A percentile compares a stretch with the other conserved stretches of the same genome.
phyloP scores from a whole-genome alignment of 2,113 vertebrate genomes.

The Trichomycterus rosablanca region DNA sequence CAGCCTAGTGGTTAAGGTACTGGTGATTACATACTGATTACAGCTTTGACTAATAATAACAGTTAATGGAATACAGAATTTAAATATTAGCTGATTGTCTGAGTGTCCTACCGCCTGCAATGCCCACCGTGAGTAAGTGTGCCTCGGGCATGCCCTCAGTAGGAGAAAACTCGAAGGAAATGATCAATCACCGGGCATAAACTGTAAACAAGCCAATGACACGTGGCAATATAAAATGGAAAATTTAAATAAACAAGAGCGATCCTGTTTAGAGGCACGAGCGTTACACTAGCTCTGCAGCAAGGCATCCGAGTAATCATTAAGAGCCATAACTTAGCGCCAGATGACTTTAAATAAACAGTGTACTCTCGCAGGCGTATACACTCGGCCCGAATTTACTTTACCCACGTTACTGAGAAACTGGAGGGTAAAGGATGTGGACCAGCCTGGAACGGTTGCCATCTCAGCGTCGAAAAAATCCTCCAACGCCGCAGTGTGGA shows the following conservation, averaged over 20 bases:
- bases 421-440: conserved; percentile 64
- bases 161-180: conserved; percentile 59
- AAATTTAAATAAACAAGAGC: conserved; percentile 77
- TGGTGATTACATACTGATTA: no score
- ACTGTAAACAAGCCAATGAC: conserved; percentile 75
- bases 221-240: conserved; percentile 77
- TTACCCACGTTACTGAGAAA: conserved; percentile 71
- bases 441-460: conserved; percentile 29
- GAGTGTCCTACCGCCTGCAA: no score
- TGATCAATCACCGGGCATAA: conserved; percentile 65
- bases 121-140: conserved; percentile 21
- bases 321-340: conserved; percentile 71
- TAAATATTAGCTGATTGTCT: no score
- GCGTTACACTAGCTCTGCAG: conserved; percentile 69
- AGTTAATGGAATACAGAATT: no score
- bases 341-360: conserved; percentile 76
- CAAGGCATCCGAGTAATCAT: conserved; percentile 73
- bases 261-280: conserved; percentile 68
- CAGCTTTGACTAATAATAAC: no score
- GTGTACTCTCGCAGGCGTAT: conserved; percentile 71
- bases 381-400: conserved; percentile 71
- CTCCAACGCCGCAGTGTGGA: not conserved
- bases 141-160: conserved; percentile 15
- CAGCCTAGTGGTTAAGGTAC: no score
- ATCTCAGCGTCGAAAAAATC: conserved; percentile 13